Evolutionary conservation across 2,113 vertebrate genomes (phyloP).

Genomic region (Spheniscus mendiculus): DNA sequence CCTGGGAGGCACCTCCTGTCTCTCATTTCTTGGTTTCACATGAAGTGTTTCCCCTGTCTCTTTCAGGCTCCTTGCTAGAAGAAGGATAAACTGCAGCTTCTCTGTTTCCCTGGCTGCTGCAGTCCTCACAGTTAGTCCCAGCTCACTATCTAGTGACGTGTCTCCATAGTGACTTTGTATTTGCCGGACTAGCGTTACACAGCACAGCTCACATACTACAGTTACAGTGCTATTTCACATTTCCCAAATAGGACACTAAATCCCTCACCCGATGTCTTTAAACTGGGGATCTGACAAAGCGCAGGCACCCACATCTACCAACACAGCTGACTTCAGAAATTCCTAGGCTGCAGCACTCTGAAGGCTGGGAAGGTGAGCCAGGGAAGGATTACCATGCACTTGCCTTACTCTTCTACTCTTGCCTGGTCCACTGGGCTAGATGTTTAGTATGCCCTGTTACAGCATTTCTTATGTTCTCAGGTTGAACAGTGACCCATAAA

Average conservation of each 20-base stretch:
- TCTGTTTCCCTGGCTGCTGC: not conserved
- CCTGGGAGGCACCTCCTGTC: not conserved
- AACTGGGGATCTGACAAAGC: not conserved
- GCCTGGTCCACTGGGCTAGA: not conserved
- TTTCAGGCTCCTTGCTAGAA: not conserved
- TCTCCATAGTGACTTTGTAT: not conserved
- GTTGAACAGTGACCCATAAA: not conserved
- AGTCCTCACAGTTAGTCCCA: not conserved
- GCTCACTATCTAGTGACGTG: accelerated
- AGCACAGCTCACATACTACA: not conserved
- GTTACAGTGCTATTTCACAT: not conserved
- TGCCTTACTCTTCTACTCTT: not conserved
- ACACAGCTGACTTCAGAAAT: not conserved
- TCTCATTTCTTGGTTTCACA: not conserved
- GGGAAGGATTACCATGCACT: not conserved
- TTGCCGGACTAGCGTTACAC: not conserved
- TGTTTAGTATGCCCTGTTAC: not conserved
- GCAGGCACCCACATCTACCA: not conserved
- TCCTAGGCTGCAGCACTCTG: not conserved
- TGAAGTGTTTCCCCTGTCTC: not conserved
- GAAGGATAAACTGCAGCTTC: not conserved
- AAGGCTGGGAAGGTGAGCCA: not conserved
- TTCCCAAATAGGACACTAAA: conserved; percentile 25
- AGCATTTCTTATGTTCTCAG: not conserved
- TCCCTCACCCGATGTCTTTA: not conserved